These are phyloP conservation scores for Leptoteleia sp. DNA, from an alignment of 1,140 invertebrate species.

Conservation along the genomic window DNA sequence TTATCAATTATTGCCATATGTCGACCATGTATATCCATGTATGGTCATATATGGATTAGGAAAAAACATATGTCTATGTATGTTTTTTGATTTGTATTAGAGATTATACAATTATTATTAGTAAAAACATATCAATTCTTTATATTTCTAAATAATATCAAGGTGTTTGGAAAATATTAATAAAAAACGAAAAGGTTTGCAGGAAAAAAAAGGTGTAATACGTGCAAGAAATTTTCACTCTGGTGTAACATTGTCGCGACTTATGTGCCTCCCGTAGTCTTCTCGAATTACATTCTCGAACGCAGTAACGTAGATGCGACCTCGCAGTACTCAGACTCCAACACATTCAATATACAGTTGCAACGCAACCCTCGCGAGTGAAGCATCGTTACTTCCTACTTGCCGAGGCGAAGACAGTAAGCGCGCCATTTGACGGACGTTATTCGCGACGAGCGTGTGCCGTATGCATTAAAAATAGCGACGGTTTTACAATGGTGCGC, in stretches of 20 bases:
- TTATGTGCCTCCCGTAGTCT: conserved; percentile 53
- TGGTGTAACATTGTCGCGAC: conserved; percentile 50
- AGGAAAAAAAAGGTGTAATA: too few species aligned
- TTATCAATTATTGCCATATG: too few species aligned
- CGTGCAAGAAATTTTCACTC: too few species aligned
- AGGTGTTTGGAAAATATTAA: too few species aligned
- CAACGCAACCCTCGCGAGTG: conserved; percentile 64
- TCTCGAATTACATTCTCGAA: conserved; percentile 74
- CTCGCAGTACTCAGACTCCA: conserved; percentile 67
- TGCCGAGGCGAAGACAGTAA: conserved; percentile 43
- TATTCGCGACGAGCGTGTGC: conserved; percentile 33
- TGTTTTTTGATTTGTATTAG: too few species aligned
- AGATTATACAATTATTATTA: too few species aligned
- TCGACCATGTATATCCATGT: too few species aligned
- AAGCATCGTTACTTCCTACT: conserved; percentile 64
- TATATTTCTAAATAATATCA: too few species aligned
- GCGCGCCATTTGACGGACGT: conserved; percentile 41
- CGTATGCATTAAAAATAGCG: conserved; percentile 36
- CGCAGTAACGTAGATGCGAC: conserved; percentile 72
- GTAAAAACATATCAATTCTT: too few species aligned
- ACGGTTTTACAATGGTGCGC: conserved; percentile 14
- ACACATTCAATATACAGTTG: conserved; percentile 66
- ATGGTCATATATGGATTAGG: too few species aligned
- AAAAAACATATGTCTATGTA: too few species aligned
- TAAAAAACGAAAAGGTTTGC: too few species aligned